Evolutionary conservation across 2,113 vertebrate species (phyloP).

Genomic region (Phaethon lepturus): DNA sequence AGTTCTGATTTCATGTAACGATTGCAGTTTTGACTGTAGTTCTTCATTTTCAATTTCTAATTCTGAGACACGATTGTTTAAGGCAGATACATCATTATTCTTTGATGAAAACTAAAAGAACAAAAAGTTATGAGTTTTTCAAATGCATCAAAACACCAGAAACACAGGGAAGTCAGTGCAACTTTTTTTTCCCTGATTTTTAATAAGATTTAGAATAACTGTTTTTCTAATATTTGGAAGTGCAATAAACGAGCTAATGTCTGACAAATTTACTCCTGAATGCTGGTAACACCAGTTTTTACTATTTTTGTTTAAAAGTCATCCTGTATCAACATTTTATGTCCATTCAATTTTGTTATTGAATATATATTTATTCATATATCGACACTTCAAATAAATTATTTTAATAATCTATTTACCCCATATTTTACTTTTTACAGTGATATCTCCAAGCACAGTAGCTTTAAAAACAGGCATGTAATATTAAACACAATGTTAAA

Average conservation of each 20-base stretch:
- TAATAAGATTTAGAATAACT: neutral
- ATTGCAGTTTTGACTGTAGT: constrained; percentile 80
- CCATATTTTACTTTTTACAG: neutral
- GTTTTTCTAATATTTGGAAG: neutral
- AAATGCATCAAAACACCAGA: neutral
- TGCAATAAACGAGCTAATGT: neutral
- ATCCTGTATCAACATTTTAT: neutral
- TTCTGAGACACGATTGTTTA: constrained; percentile 76
- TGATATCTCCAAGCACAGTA: neutral
- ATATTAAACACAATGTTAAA: neutral
- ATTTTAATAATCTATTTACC: neutral
- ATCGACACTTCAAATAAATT: neutral
- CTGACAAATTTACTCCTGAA: neutral
- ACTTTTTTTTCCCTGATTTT: neutral
- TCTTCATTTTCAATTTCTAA: constrained; percentile 85
- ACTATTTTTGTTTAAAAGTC: neutral
- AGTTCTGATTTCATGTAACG: constrained; percentile 78
- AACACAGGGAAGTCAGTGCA: neutral
- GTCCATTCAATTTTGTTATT: neutral
- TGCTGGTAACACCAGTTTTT: neutral
- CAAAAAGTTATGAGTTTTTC: neutral
- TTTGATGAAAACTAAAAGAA: constrained; percentile 75
- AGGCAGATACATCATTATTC: constrained; percentile 69
- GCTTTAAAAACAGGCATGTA: neutral
- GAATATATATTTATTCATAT: neutral